phyloP scores from a whole-genome alignment of 2,797 vertebrate species.

The Yasuhikotakia modesta region DNA sequence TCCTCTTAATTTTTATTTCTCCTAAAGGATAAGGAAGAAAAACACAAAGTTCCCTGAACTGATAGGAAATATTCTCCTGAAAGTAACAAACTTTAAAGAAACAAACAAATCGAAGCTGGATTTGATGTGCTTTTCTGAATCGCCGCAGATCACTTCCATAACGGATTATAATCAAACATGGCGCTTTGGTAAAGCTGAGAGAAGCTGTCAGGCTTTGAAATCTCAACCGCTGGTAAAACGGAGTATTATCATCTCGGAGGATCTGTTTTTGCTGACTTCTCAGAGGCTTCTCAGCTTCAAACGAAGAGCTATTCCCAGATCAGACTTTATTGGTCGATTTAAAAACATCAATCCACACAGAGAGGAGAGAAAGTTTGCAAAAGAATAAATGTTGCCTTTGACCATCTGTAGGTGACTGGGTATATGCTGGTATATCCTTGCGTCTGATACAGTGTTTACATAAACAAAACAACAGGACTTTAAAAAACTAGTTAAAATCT shows the following conservation, averaged over 20 bases:
- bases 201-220: conserved; percentile 66
- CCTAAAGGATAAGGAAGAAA: too few relatives aligned
- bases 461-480: conserved; percentile 67
- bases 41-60: too few relatives aligned
- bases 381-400: conserved; percentile 67
- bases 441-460: conserved; percentile 64
- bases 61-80: conserved; percentile 61
- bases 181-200: conserved; percentile 49
- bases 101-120: conserved; percentile 77
- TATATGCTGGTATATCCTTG: conserved; percentile 57
- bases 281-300: conserved; percentile 78
- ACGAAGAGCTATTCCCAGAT: conserved; percentile 75
- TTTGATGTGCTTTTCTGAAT: conserved; percentile 69
- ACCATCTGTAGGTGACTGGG: conserved; percentile 52
- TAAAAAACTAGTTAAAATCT: conserved; percentile 58
- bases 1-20: too few relatives aligned
- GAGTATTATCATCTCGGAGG: conserved; percentile 76
- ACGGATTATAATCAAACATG: conserved; percentile 76
- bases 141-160: conserved; percentile 69
- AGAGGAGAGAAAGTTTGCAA: conserved; percentile 48
- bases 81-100: conserved; percentile 68
- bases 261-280: conserved; percentile 70
- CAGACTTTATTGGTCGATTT: conserved; percentile 75
- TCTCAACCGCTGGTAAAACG: conserved; percentile 71
- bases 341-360: conserved; percentile 70